Base-by-base conservation (phyloP, 2,888 invertebrate genomes). In the Amphipyra tragopoginis region DNA sequence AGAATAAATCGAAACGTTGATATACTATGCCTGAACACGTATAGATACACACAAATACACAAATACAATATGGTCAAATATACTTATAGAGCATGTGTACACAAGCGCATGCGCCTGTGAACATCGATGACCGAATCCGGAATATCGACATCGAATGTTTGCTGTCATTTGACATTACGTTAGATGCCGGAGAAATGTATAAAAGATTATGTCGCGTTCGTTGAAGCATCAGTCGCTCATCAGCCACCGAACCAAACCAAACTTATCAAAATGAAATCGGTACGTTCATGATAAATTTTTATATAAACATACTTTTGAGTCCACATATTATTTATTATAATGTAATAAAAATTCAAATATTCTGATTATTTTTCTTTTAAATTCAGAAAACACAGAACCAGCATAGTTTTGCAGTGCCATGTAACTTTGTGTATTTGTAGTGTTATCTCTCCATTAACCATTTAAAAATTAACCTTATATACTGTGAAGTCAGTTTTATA, bases 201-300 rank as follows among this genome's bases (percentile, higher is more conserved):
- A 93, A 90, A 93, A 93, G 92, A 91, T 84, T 88, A 85, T 79
- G 88, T 79, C 77, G 76, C 82, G 73, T 81, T 60, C 77, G 79
- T 68, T 80, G 74, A 71, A 71, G 79, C 87, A 93, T 91, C 93
- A 94, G 92, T 93, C 86, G 90, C 87, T 86, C 87, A 86, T 86
- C 86, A 86, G 88, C 88, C 77, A 82, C 84, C 82, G 79, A 85
- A 85, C 72, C 82, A 84, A 84, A 86, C 80, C 79, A 83, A 88
- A 82, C 77, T 61, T 77, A 83, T 75, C 81, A 90, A 90, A 84
- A 94, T 94, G 94, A 93, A 94, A 90, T 79, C 90, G 90, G 94
- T 93, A 88, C 77, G 92, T 90, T 53, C 6, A 43, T 33, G 6
- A 55, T 42, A 26, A 43, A 11, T 65, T 3, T 13, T 40, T 14